phyloP scores from a whole-genome alignment of 2,113 vertebrate genomes.

The Beaufortia kweichowensis region DNA sequence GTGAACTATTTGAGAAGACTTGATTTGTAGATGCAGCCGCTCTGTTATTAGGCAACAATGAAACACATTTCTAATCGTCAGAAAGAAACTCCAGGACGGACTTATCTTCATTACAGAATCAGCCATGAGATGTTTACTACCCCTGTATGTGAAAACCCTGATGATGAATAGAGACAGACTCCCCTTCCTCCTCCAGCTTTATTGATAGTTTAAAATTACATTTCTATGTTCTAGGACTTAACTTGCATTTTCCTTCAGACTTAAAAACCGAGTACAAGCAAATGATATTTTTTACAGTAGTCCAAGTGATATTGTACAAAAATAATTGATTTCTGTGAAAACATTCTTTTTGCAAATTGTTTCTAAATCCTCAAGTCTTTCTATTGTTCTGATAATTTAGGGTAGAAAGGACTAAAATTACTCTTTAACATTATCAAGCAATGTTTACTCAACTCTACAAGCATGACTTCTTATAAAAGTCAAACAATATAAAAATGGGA shows the following conservation, averaged over 20 bases:
- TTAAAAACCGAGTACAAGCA: conserved; percentile 99
- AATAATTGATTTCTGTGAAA: conserved; percentile 99
- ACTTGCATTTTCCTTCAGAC: conserved; percentile 97
- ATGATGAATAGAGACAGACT: conserved; percentile 46
- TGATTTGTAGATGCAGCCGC: too few relatives aligned
- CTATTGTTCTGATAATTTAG: conserved; percentile 82
- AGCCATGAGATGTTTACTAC: too few relatives aligned
- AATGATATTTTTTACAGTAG: conserved; percentile 97
- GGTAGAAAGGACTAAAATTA: conserved; percentile 78
- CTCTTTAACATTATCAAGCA: conserved; percentile 77
- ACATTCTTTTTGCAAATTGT: conserved; percentile 94
- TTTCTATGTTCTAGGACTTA: conserved; percentile 98
- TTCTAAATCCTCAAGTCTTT: conserved; percentile 85
- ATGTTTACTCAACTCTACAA: conserved; percentile 74
- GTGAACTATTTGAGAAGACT: too few relatives aligned
- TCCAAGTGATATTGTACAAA: conserved; percentile 99
- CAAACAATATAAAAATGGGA: conserved; percentile 12
- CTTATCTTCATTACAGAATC: too few relatives aligned
- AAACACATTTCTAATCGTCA: too few relatives aligned
- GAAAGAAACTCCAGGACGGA: too few relatives aligned
- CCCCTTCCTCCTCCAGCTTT: conserved; percentile 99
- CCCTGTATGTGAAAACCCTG: too few relatives aligned
- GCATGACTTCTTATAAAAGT: conserved; percentile 63
- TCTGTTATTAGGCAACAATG: too few relatives aligned
- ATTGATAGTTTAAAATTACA: conserved; percentile 99